Evolutionary conservation across 2,888 invertebrate genomes (phyloP).

Genomic region (Atethmia centrago): DNA sequence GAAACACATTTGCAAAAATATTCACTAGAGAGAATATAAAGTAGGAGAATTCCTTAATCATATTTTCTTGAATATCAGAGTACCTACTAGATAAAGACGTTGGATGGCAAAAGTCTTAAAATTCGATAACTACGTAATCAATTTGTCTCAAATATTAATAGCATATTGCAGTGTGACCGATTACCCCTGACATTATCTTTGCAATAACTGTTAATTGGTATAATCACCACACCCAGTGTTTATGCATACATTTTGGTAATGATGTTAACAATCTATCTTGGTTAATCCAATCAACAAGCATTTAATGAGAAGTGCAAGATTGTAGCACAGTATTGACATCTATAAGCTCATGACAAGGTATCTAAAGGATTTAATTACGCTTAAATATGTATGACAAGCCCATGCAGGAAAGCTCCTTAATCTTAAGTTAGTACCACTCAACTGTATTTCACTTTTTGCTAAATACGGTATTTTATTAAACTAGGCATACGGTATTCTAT

Average conservation of each 20-base stretch:
- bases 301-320: slow-evolving; percentile 20
- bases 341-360: not conserved
- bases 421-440: not conserved
- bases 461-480: not conserved
- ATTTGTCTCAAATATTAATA: slow-evolving; percentile 35
- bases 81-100: not conserved
- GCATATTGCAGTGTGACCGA: slow-evolving; percentile 36
- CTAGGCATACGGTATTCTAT: too few species aligned
- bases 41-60: not conserved
- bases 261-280: slow-evolving; percentile 42
- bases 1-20: slow-evolving; percentile 19
- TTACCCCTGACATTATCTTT: slow-evolving; percentile 54
- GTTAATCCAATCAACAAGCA: slow-evolving; percentile 42
- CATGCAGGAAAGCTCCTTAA: not conserved
- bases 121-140: slow-evolving; percentile 16
- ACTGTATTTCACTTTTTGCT: not conserved
- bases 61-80: slow-evolving; percentile 2
- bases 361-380: not conserved
- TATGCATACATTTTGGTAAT: slow-evolving; percentile 38
- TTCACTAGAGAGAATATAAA: slow-evolving; percentile 22
- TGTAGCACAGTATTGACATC: not conserved
- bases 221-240: slow-evolving; percentile 49
- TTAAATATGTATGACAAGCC: not conserved
- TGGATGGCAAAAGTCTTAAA: not conserved
- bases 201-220: slow-evolving; percentile 46